Evolutionary conservation across 2,797 vertebrate genomes (phyloP).

Genomic region (Tokudaia muenninki): DNA sequence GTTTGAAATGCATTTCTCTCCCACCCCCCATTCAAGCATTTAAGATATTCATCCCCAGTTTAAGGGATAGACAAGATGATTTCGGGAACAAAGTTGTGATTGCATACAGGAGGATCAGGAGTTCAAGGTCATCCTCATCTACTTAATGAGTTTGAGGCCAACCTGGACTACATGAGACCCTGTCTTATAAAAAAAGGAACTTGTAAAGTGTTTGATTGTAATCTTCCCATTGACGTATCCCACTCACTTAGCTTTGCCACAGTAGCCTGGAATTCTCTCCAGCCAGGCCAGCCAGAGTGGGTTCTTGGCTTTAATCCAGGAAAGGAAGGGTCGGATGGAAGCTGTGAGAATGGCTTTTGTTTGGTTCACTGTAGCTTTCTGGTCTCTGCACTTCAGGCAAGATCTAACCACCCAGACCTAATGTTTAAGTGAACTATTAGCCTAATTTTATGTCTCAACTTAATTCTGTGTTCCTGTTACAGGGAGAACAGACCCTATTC

Average conservation of each 20-base stretch:
- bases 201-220: conserved; percentile 53
- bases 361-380: conserved; percentile 99
- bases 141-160: not conserved
- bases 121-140: conserved; percentile 6
- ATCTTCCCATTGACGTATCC: conserved; percentile 54
- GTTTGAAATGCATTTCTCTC: conserved; percentile 39
- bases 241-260: not conserved
- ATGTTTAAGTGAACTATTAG: conserved; percentile 92
- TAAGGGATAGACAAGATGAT: conserved; percentile 35
- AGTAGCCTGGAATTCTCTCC: conserved; percentile 54
- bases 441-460: conserved; percentile 81
- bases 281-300: not conserved
- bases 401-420: conserved; percentile 98
- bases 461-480: conserved; percentile 87
- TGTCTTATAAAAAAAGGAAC: conserved; percentile 1
- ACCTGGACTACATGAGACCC: not conserved
- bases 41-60: conserved; percentile 58
- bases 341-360: conserved; percentile 99
- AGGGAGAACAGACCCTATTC: conserved; percentile 99
- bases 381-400: conserved; percentile 99
- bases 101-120: not conserved
- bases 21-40: not conserved
- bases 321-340: conserved; percentile 88
- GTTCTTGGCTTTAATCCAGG: conserved; percentile 41
- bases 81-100: conserved; percentile 46